phyloP scores from a whole-genome alignment of 2,888 invertebrate species.

The Habrosyne pyritoides region DNA sequence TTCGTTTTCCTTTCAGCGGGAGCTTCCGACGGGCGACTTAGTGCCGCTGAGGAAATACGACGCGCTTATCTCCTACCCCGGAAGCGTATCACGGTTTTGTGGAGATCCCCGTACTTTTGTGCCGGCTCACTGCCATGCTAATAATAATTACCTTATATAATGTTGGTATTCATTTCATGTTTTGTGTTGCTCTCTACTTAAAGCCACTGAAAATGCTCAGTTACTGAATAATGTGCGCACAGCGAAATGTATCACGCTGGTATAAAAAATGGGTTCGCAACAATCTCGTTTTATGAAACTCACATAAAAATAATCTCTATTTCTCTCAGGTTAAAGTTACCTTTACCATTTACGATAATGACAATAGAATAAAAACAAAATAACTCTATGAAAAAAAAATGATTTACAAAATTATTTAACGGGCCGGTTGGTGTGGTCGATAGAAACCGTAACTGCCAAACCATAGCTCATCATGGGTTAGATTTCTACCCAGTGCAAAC shows the following conservation, averaged over 20 bases:
- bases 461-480: no score
- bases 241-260: background rate
- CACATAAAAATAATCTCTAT: no score
- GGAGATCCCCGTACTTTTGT: slow-evolving; percentile 14
- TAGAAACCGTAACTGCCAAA: no score
- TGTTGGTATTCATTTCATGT: background rate
- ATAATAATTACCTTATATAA: slow-evolving; percentile 6
- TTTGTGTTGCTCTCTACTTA: slow-evolving; percentile 1
- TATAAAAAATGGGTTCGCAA: background rate
- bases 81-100: slow-evolving; percentile 35
- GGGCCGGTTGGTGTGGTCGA: no score
- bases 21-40: slow-evolving; percentile 36
- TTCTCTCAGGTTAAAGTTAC: no score
- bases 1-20: slow-evolving; percentile 57
- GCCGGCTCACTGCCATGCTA: slow-evolving; percentile 4
- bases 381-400: no score
- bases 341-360: no score
- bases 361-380: no score
- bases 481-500: no score
- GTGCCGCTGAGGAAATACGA: slow-evolving; percentile 43
- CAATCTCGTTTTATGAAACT: background rate
- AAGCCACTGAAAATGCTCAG: background rate
- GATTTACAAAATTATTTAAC: no score
- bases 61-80: slow-evolving; percentile 41
- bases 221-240: background rate